These are phyloP conservation scores for Lamprotornis superbus DNA, from an alignment of 2,113 vertebrate species.

Conservation along the genomic window DNA sequence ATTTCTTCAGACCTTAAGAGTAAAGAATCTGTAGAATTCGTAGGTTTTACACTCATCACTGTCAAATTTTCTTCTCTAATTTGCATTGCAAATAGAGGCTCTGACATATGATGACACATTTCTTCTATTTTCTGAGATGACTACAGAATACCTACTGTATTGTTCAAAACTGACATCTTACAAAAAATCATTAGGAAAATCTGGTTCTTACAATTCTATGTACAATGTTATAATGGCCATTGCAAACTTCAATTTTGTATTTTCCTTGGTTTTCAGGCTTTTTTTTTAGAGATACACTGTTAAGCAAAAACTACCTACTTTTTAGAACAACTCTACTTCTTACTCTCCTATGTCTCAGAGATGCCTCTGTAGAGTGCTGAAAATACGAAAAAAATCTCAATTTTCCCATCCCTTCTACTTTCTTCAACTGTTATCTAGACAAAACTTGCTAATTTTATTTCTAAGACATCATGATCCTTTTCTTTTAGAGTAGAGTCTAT, in stretches of 20 bases:
- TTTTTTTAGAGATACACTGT: background rate
- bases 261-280: background rate
- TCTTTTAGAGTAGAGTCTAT: background rate
- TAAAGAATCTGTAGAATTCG: background rate
- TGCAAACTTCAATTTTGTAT: background rate
- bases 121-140: background rate
- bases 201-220: background rate
- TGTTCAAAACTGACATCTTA: background rate
- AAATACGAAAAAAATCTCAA: background rate
- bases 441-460: background rate
- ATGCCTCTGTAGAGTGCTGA: background rate
- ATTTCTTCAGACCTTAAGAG: background rate
- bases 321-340: background rate
- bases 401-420: background rate
- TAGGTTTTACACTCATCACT: background rate
- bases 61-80: slow-evolving; percentile 29
- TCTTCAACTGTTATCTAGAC: background rate
- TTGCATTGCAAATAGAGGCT: background rate
- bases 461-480: background rate
- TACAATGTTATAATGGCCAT: background rate
- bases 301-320: background rate
- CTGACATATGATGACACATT: background rate
- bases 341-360: background rate
- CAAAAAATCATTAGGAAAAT: background rate
- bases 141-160: background rate